Base-by-base conservation (phyloP, 2,888 invertebrate genomes). In the Stenichneumon culpator region DNA sequence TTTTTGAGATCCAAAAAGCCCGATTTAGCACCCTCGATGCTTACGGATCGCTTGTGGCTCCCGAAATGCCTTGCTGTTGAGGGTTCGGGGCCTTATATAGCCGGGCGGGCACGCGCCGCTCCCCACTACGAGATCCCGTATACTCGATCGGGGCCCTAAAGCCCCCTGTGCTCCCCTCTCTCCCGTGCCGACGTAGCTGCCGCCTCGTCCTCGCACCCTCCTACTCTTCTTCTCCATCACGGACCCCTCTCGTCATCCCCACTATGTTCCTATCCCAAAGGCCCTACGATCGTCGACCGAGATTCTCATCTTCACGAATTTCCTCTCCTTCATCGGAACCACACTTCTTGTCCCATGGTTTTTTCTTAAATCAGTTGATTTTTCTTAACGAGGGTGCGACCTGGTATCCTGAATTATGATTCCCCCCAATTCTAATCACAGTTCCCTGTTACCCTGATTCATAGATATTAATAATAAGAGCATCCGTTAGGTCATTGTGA, bases 21-120 rank as follows among this genome's bases (percentile, higher is more conserved):
- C 82, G 82, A 65, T 75, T 81, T 87, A 88, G 88, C 92, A 91
- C 92, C 91, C 92, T 90, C 88, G 90, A 91, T 90, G 91, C 90
- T 89, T 86, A 88, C 91, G 89, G 91, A 87, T 90, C 91, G 91
- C 89, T 90, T 87, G 90, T 90, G 89, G 93, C 93, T 93, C 92
- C 94, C 94, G 94, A 94, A 94, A 94, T 94, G 94, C 92, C 90
- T 92, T 89, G 88, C 89, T 89, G 89, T 90, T 90, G 92, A 92
- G 92, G 93, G 92, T 91, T 90, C 91, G 90, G 92, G 93, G 93
- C 91, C 93, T 94, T 94, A 93, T 93, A 94, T 94, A 93, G 92
- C 87, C 90, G 85, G 88, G 94, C 95, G 95, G 95, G 95, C 95
- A 95, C 95, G 95, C 95, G 95, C 95, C 95, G 95, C 94, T 94